phyloP scores from a whole-genome alignment of 2,797 vertebrate species.

The Paratrypauchen microcephalus region DNA sequence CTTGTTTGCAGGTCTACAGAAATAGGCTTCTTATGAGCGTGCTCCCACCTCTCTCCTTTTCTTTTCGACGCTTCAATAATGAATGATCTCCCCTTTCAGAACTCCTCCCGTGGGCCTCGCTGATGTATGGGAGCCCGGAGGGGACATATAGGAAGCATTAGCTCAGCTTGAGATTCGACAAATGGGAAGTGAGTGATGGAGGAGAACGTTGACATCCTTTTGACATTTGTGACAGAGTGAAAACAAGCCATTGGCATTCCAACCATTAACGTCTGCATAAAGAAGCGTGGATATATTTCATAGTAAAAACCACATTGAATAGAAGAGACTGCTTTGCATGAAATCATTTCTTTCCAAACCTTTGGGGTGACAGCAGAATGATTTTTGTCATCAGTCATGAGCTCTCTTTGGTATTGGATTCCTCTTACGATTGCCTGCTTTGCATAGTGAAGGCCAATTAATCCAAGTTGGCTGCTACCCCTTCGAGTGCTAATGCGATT shows the following conservation, averaged over 20 bases:
- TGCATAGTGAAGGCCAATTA: conserved; percentile 78
- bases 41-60: conserved; percentile 41
- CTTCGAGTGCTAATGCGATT: conserved; percentile 75
- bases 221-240: conserved; percentile 53
- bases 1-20: conserved; percentile 56
- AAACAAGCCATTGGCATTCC: conserved; percentile 53
- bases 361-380: conserved; percentile 65
- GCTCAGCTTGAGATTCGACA: conserved; percentile 49
- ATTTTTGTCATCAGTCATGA: conserved; percentile 76
- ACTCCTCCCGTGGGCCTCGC: conserved; percentile 57
- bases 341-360: conserved; percentile 59
- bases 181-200: conserved; percentile 61
- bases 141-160: conserved; percentile 63
- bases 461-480: conserved; percentile 70
- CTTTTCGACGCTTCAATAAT: conserved; percentile 73
- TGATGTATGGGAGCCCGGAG: conserved; percentile 74
- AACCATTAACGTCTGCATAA: conserved; percentile 26
- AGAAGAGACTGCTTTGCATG: conserved; percentile 15
- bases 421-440: conserved; percentile 70
- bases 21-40: conserved; percentile 54
- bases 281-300: conserved; percentile 24
- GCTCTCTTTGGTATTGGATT: conserved; percentile 71
- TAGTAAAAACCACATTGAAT: conserved; percentile 29
- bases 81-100: conserved; percentile 65
- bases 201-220: conserved; percentile 52